Base-by-base conservation (phyloP, 2,797 vertebrate species). In the Argyrosomus regius region DNA sequence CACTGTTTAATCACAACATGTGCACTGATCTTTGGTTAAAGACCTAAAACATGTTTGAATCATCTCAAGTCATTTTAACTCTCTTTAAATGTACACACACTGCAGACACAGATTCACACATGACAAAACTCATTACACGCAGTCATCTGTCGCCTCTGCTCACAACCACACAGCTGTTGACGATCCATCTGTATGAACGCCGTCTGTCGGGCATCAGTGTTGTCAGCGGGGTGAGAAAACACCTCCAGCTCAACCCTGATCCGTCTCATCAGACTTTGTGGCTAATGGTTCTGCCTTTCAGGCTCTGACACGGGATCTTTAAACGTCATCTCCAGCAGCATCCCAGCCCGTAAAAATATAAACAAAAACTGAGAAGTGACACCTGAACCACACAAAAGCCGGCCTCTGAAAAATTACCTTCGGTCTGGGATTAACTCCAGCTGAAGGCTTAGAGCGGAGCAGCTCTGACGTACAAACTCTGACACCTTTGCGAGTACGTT, bases 351-450 rank as follows among this genome's bases (percentile, higher is more conserved):
- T 16, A 20, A 53, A 53, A 60, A 73, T 57, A 63, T 39, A 74
- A 75, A 31, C 49, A 68, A 53, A 67, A 56, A 18, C 49, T 52
- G 71, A 39, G 71, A 69, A 63, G 0, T 12, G 46, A 56, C 61
- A 74, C 62, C 63, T 59, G 2, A 3, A 22, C 5, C n/a, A 7
- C 17, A 57, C 62, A 60, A 48, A 81, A 28, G 43, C 43, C 57
- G 45, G 49, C 16, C 5, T 68, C 64, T 61, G 58, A 9, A 77
- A 71, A 83, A 76, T 56, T 76, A 72, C 78, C 82, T 68, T 77
- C 57, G 1, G 70, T 64, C 57, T 18, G 61, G 72, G 74, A 87
- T 87, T 74, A 89, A 69, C 76, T 71, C 59, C 1, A 0, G 65
- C 46, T 80, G 48, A 77, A 16, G 59, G 69, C 69, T 79, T 64